Base-by-base conservation (phyloP, 2,888 invertebrate species). In the Caenorhabditis sp. region DNA sequence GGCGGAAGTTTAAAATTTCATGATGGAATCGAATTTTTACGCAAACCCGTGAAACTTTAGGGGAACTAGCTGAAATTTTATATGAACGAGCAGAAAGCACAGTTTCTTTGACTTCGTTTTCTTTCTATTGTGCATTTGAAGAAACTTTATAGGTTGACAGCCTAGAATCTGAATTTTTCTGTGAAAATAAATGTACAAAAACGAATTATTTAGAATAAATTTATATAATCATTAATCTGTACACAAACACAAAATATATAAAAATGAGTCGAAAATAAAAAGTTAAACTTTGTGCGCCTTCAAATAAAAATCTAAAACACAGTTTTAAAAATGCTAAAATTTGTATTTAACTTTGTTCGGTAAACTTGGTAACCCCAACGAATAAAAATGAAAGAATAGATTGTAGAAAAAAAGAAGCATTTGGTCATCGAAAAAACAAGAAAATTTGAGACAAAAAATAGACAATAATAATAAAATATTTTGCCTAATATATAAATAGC, bases 401-500 rank as follows among this genome's bases (percentile, higher is more conserved):
- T 26, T 26, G 17, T 10, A 56, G 56, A 56, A 25, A 56, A 52
- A 52, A 52, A 50, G 5, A 23, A 52, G 23, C 21, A 50, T 52
- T 52, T 52, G 52, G 52, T 52, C 52, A 52, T 56, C 12, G 26
- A 26, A 25, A 25, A 25, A 56, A 26, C 25, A 23, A 27, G 56
- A 14, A 43, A n/a, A n/a, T 2, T 17, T 43, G 43, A 17, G 43
- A 7, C 31, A 31, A 31, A 31, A 31, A 31, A 31, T 12, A 10
- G 25, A 57, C 43, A 56, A 57, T 57, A 20, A 38, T 54, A 69
- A 69, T 63, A 57, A 70, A 65, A 65, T 70, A 65, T 70, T 70
- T 69, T 54, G 43, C 43, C 43, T 43, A 43, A 17, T 50, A 1
- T 23, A 36, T 23, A 58, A 69, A 57, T 69, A 63, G 64, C 36